Percentiles rank a stretch among this genome's conserved stretches.
Evolutionary conservation across 2,888 invertebrate species (phyloP).

Genomic region (Steinernema hermaphroditum): DNA sequence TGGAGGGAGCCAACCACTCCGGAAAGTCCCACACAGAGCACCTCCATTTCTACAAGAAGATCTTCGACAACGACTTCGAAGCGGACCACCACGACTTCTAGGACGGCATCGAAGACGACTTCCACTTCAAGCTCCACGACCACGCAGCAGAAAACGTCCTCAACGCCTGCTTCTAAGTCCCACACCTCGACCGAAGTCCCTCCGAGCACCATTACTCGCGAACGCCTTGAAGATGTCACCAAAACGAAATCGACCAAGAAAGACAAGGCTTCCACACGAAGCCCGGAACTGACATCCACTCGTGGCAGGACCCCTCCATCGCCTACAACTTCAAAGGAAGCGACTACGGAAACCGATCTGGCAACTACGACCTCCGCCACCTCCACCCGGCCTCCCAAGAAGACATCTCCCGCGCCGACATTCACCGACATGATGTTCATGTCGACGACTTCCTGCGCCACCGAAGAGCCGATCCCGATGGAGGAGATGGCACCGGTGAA

Average conservation of each 20-base stretch:
- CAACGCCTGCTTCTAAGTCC: neutral
- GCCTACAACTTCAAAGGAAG: no score
- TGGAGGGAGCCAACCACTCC: no score
- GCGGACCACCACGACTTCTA: no score
- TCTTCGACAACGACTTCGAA: no score
- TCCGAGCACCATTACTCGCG: no score
- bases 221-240: neutral
- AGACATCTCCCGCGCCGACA: neutral
- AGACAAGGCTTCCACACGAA: neutral
- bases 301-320: no score
- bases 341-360: neutral
- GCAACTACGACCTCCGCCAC: neutral
- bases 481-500: neutral
- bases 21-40: no score
- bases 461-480: neutral
- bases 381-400: neutral
- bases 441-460: neutral
- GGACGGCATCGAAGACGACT: no score
- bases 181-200: neutral
- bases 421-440: neutral
- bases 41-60: no score
- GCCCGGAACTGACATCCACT: neutral
- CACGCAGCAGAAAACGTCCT: no score
- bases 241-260: neutral
- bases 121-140: neutral